Percentiles rank a stretch among this genome's conserved stretches.
Evolutionary conservation across 2,888 invertebrate genomes (phyloP).

Genomic region (Corbicula japonica): DNA sequence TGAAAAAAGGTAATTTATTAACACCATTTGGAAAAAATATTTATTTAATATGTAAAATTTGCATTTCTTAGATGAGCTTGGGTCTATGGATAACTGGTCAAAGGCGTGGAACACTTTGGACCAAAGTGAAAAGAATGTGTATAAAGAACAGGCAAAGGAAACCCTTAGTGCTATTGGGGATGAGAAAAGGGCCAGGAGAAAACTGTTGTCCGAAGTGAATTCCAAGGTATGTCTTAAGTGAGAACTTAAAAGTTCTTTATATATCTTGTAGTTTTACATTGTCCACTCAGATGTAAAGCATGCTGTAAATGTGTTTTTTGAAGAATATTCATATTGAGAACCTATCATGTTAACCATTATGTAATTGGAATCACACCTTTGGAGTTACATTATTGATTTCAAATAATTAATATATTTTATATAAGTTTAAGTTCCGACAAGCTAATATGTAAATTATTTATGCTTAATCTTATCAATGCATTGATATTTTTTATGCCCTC

Average conservation of each 20-base stretch:
- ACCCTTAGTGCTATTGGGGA: constrained; percentile 9
- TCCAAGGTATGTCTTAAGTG: constrained; percentile 3
- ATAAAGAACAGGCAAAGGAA: neutral
- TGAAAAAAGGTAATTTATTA: too few relatives aligned
- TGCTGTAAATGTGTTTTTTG: neutral
- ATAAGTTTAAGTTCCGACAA: too few relatives aligned
- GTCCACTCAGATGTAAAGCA: constrained; percentile 15
- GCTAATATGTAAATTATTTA: too few relatives aligned
- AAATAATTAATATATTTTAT: neutral
- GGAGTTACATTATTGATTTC: neutral
- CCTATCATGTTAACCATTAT: constrained; percentile 4
- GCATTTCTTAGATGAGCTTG: too few relatives aligned
- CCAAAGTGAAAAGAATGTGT: constrained; percentile 5
- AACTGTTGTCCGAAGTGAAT: constrained; percentile 4
- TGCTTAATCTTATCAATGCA: too few relatives aligned
- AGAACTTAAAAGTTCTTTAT: neutral
- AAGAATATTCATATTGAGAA: too few relatives aligned
- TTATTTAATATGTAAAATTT: too few relatives aligned
- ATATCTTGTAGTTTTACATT: constrained; percentile 11
- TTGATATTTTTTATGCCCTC: too few relatives aligned
- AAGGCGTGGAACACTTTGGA: constrained; percentile 13
- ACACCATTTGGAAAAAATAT: too few relatives aligned
- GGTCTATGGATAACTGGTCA: neutral
- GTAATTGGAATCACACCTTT: constrained; percentile 1
- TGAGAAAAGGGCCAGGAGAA: constrained; percentile 10